phyloP scores from a whole-genome alignment of 53 echinoderm and acorn worm genomes.

The Astropecten irregularis region DNA sequence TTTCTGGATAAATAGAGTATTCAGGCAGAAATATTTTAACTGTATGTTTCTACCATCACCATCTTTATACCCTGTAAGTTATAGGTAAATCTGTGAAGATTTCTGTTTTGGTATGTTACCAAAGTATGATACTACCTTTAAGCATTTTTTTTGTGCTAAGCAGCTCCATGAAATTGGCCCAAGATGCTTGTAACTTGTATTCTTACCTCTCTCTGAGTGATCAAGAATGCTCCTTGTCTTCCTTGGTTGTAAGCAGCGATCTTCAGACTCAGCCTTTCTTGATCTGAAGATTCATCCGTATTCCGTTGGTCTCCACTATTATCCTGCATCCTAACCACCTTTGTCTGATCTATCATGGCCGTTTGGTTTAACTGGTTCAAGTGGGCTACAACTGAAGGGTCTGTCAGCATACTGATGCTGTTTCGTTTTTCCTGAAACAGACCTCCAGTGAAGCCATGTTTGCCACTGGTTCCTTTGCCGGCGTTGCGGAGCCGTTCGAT shows the following conservation, averaged over 20 bases:
- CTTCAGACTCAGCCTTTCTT: conserved; percentile 18
- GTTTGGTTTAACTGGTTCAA: conserved; percentile 23
- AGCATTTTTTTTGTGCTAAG: no score
- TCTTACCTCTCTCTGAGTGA: conserved; percentile 46
- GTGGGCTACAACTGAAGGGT: conserved; percentile 49
- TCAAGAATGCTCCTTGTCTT: conserved; percentile 11
- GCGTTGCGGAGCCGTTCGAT: not conserved
- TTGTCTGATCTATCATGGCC: not conserved
- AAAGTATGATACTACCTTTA: no score
- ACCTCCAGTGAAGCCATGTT: conserved; percentile 14
- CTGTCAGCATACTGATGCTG: conserved; percentile 47
- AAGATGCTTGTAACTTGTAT: no score
- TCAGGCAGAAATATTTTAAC: no score
- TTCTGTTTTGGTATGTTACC: no score
- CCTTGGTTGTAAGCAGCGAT: conserved; percentile 35
- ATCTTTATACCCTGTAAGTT: no score
- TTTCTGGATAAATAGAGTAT: no score
- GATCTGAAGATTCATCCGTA: not conserved
- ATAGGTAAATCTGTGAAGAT: no score
- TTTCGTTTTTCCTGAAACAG: conserved; percentile 48
- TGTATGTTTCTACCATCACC: no score
- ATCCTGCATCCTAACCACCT: not conserved
- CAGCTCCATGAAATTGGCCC: no score
- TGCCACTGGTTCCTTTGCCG: not conserved
- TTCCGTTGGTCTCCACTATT: not conserved